Evolutionary conservation across 1,140 invertebrate genomes (phyloP).

Genomic region (Antheraea pernyi): DNA sequence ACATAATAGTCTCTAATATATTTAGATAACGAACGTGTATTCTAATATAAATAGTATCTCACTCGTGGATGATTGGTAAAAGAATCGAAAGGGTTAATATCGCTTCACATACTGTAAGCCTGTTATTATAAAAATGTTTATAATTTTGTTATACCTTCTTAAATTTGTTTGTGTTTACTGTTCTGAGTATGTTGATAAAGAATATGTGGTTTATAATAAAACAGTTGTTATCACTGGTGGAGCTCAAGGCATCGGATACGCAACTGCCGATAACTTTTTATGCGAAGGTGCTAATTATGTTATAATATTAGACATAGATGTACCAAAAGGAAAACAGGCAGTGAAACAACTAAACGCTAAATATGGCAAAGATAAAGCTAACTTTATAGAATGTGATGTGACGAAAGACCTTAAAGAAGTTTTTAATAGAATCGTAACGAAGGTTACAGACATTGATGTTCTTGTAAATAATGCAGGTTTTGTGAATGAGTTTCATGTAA

Average conservation of each 20-base stretch:
- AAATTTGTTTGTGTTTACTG: background rate
- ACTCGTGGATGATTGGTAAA: no score
- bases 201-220: conserved; percentile 8
- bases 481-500: conserved; percentile 73
- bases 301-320: conserved; percentile 65
- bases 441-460: conserved; percentile 79
- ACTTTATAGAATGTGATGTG: conserved; percentile 77
- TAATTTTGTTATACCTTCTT: background rate
- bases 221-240: conserved; percentile 50
- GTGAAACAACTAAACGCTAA: conserved; percentile 61
- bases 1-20: no score
- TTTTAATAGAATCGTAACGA: conserved; percentile 52
- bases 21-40: no score
- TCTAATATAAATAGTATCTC: no score
- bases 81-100: no score
- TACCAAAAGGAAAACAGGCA: conserved; percentile 45
- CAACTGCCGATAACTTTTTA: conserved; percentile 45
- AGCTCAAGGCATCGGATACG: conserved; percentile 47
- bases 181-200: conserved; percentile 25
- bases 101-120: background rate
- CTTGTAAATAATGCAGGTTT: conserved; percentile 83
- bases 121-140: background rate
- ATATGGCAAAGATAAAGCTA: conserved; percentile 62
- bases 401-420: conserved; percentile 56
- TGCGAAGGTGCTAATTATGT: conserved; percentile 40